These are phyloP conservation scores for Epinephelus moara DNA, from an alignment of 2,113 vertebrate species.

Conservation along the genomic window DNA sequence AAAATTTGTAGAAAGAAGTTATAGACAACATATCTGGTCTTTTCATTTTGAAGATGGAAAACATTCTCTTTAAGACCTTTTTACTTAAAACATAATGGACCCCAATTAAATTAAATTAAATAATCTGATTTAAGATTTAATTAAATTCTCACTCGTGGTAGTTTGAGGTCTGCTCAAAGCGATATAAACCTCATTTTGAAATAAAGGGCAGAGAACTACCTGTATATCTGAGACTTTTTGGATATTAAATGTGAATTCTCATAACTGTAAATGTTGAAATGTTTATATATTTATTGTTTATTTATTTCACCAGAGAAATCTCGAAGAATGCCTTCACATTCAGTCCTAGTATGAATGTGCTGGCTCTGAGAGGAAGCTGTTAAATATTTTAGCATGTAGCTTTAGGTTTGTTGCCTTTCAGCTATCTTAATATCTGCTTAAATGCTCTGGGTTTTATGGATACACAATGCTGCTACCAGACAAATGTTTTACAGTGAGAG, in stretches of 20 bases:
- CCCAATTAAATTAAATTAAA: not conserved
- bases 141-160: not conserved
- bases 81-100: not conserved
- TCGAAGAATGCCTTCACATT: not conserved
- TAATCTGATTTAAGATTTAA: not conserved
- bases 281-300: too few species aligned
- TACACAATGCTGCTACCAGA: not conserved
- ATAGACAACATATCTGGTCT: not conserved
- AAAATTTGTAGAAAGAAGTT: not conserved
- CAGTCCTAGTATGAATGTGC: not conserved
- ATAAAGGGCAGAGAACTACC: not conserved
- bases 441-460: not conserved
- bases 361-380: not conserved
- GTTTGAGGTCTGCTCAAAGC: not conserved
- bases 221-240: not conserved
- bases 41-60: not conserved
- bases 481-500: not conserved
- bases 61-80: not conserved
- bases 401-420: conserved; percentile 3
- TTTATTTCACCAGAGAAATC: not conserved
- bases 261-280: not conserved
- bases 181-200: not conserved
- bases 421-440: not conserved
- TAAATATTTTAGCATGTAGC: not conserved
- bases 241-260: not conserved